Evolutionary conservation across 2,888 invertebrate species (phyloP).

Genomic region (Phalera bucephala): DNA sequence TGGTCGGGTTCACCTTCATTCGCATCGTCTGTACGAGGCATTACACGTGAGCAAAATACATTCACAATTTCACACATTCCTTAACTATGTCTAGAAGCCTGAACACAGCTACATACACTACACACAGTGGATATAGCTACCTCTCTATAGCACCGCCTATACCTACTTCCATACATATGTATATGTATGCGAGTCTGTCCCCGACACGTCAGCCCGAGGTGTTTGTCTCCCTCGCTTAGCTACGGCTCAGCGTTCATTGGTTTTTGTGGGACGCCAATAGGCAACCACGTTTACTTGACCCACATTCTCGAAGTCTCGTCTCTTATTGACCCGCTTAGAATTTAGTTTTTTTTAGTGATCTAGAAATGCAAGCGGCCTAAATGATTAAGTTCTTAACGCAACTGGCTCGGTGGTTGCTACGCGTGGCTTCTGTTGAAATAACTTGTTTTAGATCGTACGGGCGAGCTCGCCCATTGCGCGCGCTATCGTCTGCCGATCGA

Average conservation of each 20-base stretch:
- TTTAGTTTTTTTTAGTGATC: constrained; percentile 22
- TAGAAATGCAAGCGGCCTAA: constrained; percentile 13
- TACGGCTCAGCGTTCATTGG: constrained; percentile 22
- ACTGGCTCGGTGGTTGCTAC: not conserved
- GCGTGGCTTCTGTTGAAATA: not conserved
- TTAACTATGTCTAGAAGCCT: not conserved
- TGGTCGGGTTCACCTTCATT: not conserved
- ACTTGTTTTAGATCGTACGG: not conserved
- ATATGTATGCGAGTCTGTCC: not conserved
- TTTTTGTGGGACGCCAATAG: constrained; percentile 4
- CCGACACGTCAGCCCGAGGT: constrained; percentile 14
- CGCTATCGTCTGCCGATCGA: too few species aligned
- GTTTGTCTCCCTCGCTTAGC: constrained; percentile 33
- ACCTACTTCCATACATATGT: too few species aligned
- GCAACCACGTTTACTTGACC: constrained; percentile 16
- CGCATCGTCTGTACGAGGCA: not conserved
- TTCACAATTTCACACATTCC: not conserved
- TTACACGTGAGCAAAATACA: not conserved
- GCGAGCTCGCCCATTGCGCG: too few species aligned
- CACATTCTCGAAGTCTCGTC: constrained; percentile 30
- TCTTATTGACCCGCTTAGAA: constrained; percentile 35
- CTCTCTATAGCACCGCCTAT: too few species aligned
- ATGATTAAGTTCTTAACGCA: not conserved
- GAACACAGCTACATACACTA: not conserved
- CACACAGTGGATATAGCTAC: not conserved